Evolutionary conservation across 2,888 invertebrate species (phyloP), one percentile per base, ranked within the genome.

Genomic region (Mimachlamys varia): DNA sequence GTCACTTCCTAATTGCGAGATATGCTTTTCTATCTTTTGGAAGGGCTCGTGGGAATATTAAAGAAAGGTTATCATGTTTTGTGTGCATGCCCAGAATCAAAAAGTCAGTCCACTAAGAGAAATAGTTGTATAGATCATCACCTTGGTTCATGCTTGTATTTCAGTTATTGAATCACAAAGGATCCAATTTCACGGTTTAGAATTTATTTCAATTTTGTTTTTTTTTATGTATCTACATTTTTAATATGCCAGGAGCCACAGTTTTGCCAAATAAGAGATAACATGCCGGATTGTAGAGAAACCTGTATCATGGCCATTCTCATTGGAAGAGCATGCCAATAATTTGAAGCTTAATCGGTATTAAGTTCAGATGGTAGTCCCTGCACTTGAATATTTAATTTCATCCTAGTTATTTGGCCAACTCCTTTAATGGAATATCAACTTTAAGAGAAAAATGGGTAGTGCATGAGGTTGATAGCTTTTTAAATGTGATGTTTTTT

Each of bases 21-120:
- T 76, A 76, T 76, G 76, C 76, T 76, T 33, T 76, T 76, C 27
- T 76, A 27, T 76, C 76, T 76, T 76, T 76, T 76, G 76, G 76
- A 76, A 76, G 76, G 1, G 76, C 76, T 27, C 76, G 76, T 76
- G 76, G 76, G 76, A 76, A 76, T 76, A 76, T 76, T 76, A 33
- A 12, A 33, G 76, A 33, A 76, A 76, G 76, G 76, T 76, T 76
- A 76, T 76, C 76, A 27, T 76, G 76, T 76, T 58, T 76, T 76
- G 7, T 76, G 76, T 76, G 76, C 17, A 76, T 33, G 76, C 76
- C 76, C 33, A 27, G 76, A 76, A 27, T 76, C 76, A 76, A 22
- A 33, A 33, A 33, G 76, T 76, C 33, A 33, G 76, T 2, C 33
- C 33, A 10, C 27, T 76, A 76, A 33, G 58, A 33, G 76, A 76